Evolutionary conservation across 2,888 invertebrate genomes (phyloP), one percentile per base, ranked within the genome.

Genomic region (Ellobium chinense): DNA sequence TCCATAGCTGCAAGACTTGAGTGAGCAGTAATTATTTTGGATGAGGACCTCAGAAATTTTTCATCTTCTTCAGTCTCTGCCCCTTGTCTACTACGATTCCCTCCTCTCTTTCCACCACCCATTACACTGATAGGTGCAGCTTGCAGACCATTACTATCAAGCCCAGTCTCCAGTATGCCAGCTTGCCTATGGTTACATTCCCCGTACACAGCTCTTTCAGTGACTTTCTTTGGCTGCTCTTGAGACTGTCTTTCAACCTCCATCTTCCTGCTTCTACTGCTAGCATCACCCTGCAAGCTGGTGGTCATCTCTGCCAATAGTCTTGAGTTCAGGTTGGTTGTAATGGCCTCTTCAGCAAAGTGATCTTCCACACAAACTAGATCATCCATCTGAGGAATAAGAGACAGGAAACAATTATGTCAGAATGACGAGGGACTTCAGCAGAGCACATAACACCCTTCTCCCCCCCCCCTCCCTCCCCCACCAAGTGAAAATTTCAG

Each of bases 1-100:
- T 73, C 74, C 80, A 80, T 80, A 29, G 74, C n/a, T 12, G 80
- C 73, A 27, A 80, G 18, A 56, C 60, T 65, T n/a, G 27, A 39
- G 34, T 74, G 72, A 0, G 54, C 24, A 24, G 60, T 37, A 7
- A 56, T n/a, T 21, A 2, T 27, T 29, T 24, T 56, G 9, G 65
- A 46, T 4, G 36, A 24, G 46, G 63, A 65, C 24, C 27, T 34
- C 21, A 56, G 4, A 5, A 24, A 7, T 2, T 31, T 31, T 14
- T 54, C 76, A 4, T 27, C 31, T 9, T 31, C 46, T 24, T 74
- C 63, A 1, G 21, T 21, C 18, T 21, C 29, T n/a, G 14, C 12
- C 4, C 34, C 58, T 34, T 72, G 34, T 56, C 56, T n/a, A 54
- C 18, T 18, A 14, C 18, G 9, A 54, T 9, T 18, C n/a, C 27